Base-by-base conservation (phyloP, 1,140 invertebrate species). In the Drosophila pallidifrons region DNA sequence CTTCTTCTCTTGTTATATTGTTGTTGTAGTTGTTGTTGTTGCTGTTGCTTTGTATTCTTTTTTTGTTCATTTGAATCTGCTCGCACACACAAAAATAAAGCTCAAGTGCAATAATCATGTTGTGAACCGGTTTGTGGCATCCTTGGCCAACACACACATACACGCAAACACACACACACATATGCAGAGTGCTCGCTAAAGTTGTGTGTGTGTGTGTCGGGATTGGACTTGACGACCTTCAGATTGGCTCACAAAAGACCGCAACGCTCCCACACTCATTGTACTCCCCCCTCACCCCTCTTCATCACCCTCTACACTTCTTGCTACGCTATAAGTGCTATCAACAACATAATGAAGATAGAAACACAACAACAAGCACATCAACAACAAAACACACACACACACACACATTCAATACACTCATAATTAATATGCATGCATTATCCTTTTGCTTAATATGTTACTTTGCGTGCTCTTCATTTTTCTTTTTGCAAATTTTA, bases 211-310 rank as follows among this genome's bases (percentile, higher is more conserved):
- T 61, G 59, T 38, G 46, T 43, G 60, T 52, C 30, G 61, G 28
- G 64, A 38, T 64, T 45, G 70, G 54, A 67, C 71, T 74, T 74
- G 71, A 74, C 65, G 71, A 74, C 71, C 71, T 74, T 74, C 71
- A 74, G 71, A 68, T 74, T 74, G 64, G 65, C 71, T 52, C 64
- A 67, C 55, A 67, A 59, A 67, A 72, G 61, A 72, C 45, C 64
- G 63, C 70, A 41, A 54, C 64, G 70, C 70, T 73, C 70, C 70
- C 69, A 72, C 69, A 72, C 61, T 72, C 46, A 41, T 32, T 67
- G 59, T 7, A 6, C 1, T 45, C 16, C 11, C n/a, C n/a, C 11
- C 5, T 20, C n/a, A 3, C 13, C n/a, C 8, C 15, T 30, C 52
- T 1, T 11, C 10, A 28, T 3, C 35, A 1, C 32, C 32, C 1